These are phyloP conservation scores for Andinoacara biseriatus DNA, from an alignment of 2,113 vertebrate genomes.

Conservation along the genomic window DNA sequence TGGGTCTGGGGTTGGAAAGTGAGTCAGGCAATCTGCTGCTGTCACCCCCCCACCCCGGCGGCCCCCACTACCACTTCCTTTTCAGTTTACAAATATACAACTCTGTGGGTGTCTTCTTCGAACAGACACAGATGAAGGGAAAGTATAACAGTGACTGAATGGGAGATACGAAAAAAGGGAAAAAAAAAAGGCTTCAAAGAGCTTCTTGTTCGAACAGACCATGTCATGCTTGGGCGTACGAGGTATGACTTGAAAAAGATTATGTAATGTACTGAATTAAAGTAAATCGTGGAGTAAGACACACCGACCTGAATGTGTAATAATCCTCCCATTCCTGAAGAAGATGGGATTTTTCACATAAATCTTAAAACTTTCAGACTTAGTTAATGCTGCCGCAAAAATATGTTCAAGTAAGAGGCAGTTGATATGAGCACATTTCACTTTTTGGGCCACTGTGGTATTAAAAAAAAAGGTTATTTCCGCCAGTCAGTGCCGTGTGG, in stretches of 20 bases:
- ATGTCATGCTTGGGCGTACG: neutral
- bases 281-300: neutral
- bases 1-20: conserved; percentile 66
- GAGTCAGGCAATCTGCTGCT: conserved; percentile 68
- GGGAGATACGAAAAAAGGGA: neutral
- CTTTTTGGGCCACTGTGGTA: neutral
- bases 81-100: conserved; percentile 68
- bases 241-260: neutral
- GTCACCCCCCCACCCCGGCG: conserved; percentile 20
- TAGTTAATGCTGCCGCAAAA: neutral
- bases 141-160: conserved; percentile 28
- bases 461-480: neutral
- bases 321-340: neutral
- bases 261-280: neutral
- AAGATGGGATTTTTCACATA: neutral
- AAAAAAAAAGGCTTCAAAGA: neutral
- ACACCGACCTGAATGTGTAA: neutral
- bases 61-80: conserved; percentile 71
- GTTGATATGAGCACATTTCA: neutral
- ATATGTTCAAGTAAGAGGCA: neutral
- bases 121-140: conserved; percentile 59
- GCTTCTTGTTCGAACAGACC: neutral
- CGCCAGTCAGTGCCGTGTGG: neutral
- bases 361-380: neutral
- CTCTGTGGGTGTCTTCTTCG: conserved; percentile 73